Conservation (phyloP, 2,113 vertebrate genomes). For the Serilophus lunatus region DNA sequence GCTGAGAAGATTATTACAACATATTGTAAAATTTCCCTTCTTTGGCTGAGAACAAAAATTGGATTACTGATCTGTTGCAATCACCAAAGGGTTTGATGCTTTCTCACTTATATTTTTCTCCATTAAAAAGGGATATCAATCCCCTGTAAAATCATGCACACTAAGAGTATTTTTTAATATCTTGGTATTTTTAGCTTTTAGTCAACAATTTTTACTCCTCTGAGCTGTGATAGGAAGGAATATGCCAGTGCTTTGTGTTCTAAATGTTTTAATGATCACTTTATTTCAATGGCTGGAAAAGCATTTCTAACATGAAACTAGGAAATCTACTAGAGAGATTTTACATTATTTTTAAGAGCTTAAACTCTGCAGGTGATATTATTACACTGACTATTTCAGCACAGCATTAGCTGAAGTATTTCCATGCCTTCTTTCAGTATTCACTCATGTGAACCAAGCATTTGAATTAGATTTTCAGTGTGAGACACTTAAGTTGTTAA, state of each 20-base stretch:
- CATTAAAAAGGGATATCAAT: not conserved
- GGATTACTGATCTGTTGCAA: not conserved
- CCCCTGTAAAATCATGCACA: not conserved
- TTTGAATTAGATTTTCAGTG: not conserved
- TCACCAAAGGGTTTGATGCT: not conserved
- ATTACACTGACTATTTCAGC: not conserved
- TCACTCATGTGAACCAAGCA: not conserved
- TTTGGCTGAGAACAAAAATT: not conserved
- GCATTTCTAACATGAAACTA: not conserved
- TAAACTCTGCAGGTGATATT: not conserved
- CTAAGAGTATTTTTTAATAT: not conserved
- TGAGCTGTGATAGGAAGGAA: not conserved
- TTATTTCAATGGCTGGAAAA: not conserved
- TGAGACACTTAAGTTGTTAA: not conserved
- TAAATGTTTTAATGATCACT: not conserved
- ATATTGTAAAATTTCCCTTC: not conserved
- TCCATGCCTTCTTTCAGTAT: not conserved
- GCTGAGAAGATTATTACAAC: not conserved
- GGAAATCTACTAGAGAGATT: not conserved
- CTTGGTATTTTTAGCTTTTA: not conserved
- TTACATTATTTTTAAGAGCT: not conserved
- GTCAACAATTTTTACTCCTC: not conserved
- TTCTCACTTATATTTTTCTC: not conserved
- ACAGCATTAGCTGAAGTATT: not conserved
- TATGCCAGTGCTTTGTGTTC: not conserved